Conservation (phyloP, 1,140 invertebrate species). For the Caenorhabditis briggsae region DNA sequence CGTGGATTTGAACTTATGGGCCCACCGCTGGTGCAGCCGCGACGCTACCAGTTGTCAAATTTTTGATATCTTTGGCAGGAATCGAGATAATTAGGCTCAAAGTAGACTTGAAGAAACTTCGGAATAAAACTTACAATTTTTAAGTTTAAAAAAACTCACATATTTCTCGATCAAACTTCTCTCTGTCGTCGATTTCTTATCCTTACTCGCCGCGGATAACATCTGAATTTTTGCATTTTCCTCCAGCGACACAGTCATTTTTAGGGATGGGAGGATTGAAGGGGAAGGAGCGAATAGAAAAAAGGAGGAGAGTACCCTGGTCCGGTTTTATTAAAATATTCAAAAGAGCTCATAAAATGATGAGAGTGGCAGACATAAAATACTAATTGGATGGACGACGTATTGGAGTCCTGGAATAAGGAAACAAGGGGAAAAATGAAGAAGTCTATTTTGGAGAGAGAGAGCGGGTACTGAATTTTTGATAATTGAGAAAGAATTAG, state of each 20-base stretch:
- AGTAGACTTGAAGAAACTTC: too few species aligned
- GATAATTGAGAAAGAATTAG: not conserved
- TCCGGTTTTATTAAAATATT: constrained; percentile 44
- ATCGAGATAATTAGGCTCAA: too few species aligned
- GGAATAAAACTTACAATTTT: not conserved
- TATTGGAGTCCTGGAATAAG: not conserved
- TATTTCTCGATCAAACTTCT: constrained; percentile 40
- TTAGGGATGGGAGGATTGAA: not conserved
- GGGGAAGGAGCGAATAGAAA: not conserved
- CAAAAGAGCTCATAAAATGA: constrained; percentile 40
- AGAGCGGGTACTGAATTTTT: not conserved
- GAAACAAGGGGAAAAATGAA: not conserved
- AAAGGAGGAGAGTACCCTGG: not conserved
- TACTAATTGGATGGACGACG: constrained; percentile 46
- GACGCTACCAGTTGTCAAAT: too few species aligned
- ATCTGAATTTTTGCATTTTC: constrained; percentile 33
- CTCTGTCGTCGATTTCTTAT: constrained; percentile 19
- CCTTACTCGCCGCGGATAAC: constrained; percentile 35
- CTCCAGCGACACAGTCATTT: constrained; percentile 43
- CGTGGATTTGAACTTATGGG: too few species aligned
- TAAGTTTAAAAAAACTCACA: not conserved
- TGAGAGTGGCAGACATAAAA: constrained; percentile 44
- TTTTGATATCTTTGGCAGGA: too few species aligned
- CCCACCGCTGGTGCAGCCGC: too few species aligned
- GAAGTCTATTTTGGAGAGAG: not conserved